Evolutionary conservation across 1,140 invertebrate genomes (phyloP).

Genomic region (silkworm (Bombyx mori)): ASM3026992v2 NC_085107.1:9829501-9830000

Average conservation of each 20-base stretch:
- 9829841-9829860: slow-evolving; percentile 40
- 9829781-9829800: slow-evolving; percentile 25
- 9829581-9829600: no score
- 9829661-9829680: no score
- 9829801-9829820: slow-evolving; percentile 25
- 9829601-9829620: no score
- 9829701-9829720: slow-evolving; percentile 26
- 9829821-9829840: slow-evolving; percentile 32
- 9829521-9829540: no score
- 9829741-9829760: slow-evolving; percentile 36
- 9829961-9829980: slow-evolving; percentile 21
- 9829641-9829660: slow-evolving; percentile 19
- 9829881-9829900: background rate
- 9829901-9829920: background rate
- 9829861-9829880: background rate
- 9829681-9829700: slow-evolving; percentile 20
- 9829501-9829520: no score
- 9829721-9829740: slow-evolving; percentile 39
- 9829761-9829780: slow-evolving; percentile 40
- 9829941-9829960: background rate
- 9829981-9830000: slow-evolving; percentile 47
- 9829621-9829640: no score
- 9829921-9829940: background rate
- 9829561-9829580: no score
- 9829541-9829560: no score